Conservation (phyloP, 2,888 invertebrate genomes). For the Drosophila percnosoma region DNA sequence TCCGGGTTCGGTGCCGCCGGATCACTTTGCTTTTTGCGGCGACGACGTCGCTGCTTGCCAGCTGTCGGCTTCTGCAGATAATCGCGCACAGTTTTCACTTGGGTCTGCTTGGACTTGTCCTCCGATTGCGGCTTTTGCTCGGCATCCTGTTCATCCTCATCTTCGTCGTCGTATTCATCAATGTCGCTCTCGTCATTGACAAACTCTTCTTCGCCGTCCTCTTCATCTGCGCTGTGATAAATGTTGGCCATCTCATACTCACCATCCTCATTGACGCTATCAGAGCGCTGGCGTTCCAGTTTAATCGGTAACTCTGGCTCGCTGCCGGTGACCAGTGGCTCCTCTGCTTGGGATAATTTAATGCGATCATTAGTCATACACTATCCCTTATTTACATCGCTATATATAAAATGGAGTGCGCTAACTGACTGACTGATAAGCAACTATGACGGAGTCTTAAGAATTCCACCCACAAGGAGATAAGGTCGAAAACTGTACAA, state of each 20-base stretch:
- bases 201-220: conserved; percentile 36
- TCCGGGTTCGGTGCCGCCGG: conserved; percentile 51
- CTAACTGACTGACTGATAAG: not conserved
- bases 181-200: conserved; percentile 38
- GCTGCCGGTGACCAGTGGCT: conserved; percentile 31
- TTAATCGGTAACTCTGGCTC: conserved; percentile 57
- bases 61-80: conserved; percentile 48
- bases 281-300: conserved; percentile 42
- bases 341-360: conserved; percentile 30
- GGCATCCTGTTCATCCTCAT: conserved; percentile 24
- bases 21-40: conserved; percentile 33
- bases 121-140: conserved; percentile 8
- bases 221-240: conserved; percentile 29
- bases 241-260: conserved; percentile 26
- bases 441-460: not conserved
- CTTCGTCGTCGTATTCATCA: conserved; percentile 43
- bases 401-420: not conserved
- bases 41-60: conserved; percentile 48
- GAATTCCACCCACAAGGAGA: not conserved
- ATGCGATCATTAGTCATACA: not conserved
- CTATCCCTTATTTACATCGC: not conserved
- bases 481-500: not conserved
- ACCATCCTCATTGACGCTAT: conserved; percentile 38
- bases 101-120: conserved; percentile 3
- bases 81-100: conserved; percentile 52